Conservation (phyloP, 1,140 invertebrate genomes). For the Drosophila lini region DNA sequence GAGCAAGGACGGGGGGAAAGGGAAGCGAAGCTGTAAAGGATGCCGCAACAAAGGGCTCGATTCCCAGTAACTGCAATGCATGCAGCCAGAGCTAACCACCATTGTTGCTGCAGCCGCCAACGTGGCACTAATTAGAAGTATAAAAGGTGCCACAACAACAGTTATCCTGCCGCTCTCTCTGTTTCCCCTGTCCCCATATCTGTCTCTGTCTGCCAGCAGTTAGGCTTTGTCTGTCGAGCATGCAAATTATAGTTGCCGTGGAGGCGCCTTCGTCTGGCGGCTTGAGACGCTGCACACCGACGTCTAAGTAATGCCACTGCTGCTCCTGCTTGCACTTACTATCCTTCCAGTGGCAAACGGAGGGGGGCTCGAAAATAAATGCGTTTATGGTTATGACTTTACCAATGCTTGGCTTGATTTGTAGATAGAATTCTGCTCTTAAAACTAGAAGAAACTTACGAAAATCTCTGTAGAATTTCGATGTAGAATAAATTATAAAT, state of each 20-base stretch:
- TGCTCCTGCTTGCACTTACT: neutral
- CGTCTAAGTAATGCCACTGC: conserved; percentile 3
- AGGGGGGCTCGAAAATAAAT: neutral
- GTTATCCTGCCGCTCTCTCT: conserved; percentile 19
- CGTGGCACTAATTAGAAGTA: conserved; percentile 82
- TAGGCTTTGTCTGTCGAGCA: conserved; percentile 67
- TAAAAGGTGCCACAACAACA: conserved; percentile 78
- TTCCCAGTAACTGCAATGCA: conserved; percentile 58
- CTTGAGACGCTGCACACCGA: conserved; percentile 55
- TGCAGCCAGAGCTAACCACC: conserved; percentile 42
- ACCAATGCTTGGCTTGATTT: neutral
- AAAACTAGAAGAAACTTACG: neutral
- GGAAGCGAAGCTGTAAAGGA: conserved; percentile 1
- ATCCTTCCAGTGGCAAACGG: conserved; percentile 7
- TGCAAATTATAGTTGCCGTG: conserved; percentile 67
- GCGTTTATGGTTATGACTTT: neutral
- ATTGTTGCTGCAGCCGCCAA: conserved; percentile 68
- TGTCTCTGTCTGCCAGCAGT: conserved; percentile 26
- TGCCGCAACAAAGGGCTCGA: conserved; percentile 68
- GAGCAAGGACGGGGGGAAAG: neutral
- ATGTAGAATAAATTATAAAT: neutral
- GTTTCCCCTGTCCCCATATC: neutral
- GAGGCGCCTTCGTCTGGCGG: conserved; percentile 30
- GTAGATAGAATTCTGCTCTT: no score
- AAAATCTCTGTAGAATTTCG: neutral